These are phyloP conservation scores for Noctua janthina DNA, from an alignment of 2,888 invertebrate genomes.

Conservation along the genomic window DNA sequence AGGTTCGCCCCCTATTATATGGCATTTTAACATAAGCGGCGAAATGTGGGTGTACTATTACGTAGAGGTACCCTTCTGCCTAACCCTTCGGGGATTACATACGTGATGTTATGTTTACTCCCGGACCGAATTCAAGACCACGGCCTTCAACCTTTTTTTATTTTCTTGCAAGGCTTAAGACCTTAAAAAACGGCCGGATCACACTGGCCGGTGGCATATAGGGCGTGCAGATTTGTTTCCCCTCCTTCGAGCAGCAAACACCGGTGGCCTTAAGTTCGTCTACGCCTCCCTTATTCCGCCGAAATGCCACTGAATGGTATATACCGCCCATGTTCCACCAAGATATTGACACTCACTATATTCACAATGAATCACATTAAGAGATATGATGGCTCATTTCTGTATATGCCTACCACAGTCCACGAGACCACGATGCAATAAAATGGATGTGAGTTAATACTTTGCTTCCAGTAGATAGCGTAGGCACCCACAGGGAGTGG, in stretches of 20 bases:
- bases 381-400: not conserved
- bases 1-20: not conserved
- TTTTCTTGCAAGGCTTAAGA: not conserved
- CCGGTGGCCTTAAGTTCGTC: not conserved
- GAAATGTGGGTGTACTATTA: not conserved
- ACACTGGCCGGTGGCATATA: not conserved
- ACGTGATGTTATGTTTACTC: not conserved
- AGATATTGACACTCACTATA: constrained; percentile 17
- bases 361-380: not conserved
- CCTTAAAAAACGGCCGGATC: too few species aligned
- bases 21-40: not conserved
- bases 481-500: not conserved
- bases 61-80: not conserved
- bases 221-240: not conserved
- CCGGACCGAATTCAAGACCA: not conserved
- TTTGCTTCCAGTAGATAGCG: not conserved
- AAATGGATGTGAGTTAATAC: not conserved
- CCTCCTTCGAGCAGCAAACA: not conserved
- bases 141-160: not conserved
- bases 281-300: not conserved
- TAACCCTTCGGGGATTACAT: not conserved
- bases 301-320: not conserved
- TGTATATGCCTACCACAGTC: not conserved
- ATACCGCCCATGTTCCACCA: not conserved
- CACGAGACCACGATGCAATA: not conserved